Evolutionary conservation across 37 sponge, comb jelly and placozoan species (phyloP), one percentile per base, ranked within the genome.

Genomic region (Oscarella lobularis): DNA sequence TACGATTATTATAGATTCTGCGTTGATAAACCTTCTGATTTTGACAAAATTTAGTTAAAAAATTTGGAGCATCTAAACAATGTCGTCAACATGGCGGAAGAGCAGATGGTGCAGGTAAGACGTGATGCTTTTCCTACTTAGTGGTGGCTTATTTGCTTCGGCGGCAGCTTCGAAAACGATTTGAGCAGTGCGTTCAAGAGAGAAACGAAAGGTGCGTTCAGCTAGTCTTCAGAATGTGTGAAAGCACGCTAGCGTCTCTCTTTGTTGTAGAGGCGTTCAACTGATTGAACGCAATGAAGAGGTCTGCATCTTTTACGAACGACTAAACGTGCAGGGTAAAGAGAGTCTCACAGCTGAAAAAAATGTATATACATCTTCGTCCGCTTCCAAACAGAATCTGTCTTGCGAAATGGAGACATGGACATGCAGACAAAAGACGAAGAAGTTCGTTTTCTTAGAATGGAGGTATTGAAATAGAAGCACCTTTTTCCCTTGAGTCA

Each of bases 281-380:
- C 82, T 98, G 70, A 94, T 98, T 54, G 99, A 98, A 72, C 70
- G 99, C 33, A 98, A 98, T 84, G 99, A 98, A 66, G 99, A 98
- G 69, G 86, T 88, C 31, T 86, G 88, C 66, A 91, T 98, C 38
- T 98, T 98, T 74, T 88, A 98, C 71, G 99, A 98, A 84, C 88
- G 83, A 55, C 72, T 84, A 3, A 98, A 98, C 48, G 76, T 94
- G 3, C 89, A 91, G 40, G 91, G 86, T 86, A 74, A 36, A 40
- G 37, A 40, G 41, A 66, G 36, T 55, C 36, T 38, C 40, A 76
- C 20, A 76, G 41, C 55, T 40, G 27, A 29, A 31, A 33, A 29
- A 3, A 39, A 2, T 67, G 30, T 55, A 4, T 78, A 3, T 31
- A 2, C 9, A 37, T 14, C 5, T 66, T 37, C 30, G 37, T 2